Evolutionary conservation across 1,140 invertebrate species (phyloP).

Genomic region (Nebria ingens): DNA sequence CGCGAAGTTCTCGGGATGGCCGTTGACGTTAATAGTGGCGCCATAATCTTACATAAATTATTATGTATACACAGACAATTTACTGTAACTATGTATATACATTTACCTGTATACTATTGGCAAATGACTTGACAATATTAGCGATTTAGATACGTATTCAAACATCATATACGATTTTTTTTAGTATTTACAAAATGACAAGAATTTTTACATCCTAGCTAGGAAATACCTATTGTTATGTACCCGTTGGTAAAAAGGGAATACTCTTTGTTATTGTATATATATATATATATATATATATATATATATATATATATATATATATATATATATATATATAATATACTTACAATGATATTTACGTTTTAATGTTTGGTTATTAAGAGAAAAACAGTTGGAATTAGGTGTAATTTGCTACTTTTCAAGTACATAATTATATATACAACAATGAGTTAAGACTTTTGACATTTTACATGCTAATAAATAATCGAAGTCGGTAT

Average conservation of each 20-base stretch:
- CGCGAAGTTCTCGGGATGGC: neutral
- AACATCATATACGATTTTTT: too few species aligned
- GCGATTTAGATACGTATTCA: neutral
- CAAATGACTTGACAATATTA: neutral
- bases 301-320: too few species aligned
- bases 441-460: neutral
- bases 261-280: too few species aligned
- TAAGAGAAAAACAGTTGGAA: neutral
- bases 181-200: too few species aligned
- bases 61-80: conserved; percentile 5
- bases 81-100: neutral
- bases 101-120: neutral
- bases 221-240: too few species aligned
- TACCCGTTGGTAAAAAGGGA: too few species aligned
- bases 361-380: neutral
- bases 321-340: too few species aligned
- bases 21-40: neutral
- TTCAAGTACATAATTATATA: neutral
- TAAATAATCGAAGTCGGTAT: too few species aligned
- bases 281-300: too few species aligned
- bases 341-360: too few species aligned
- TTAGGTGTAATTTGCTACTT: neutral
- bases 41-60: conserved; percentile 8
- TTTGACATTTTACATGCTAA: too few species aligned
- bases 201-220: too few species aligned